Evolutionary conservation across 2,797 vertebrate genomes (phyloP), one percentile per base, ranked within the genome.

Genomic region (Rousettus madagascariensis): DNA sequence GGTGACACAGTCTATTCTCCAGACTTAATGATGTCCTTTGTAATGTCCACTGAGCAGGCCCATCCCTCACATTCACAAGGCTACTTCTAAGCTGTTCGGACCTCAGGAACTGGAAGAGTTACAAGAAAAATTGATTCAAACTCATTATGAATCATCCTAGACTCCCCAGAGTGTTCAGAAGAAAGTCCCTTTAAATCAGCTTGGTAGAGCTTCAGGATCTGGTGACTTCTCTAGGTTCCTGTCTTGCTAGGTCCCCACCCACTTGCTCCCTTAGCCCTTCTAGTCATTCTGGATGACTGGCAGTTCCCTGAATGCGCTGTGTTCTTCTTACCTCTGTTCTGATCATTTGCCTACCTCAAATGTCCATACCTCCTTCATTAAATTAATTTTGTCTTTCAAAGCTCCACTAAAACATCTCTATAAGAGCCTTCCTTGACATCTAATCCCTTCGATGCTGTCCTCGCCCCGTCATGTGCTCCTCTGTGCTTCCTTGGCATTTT

Each of bases 351-450:
- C 36, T 83, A 49, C 26, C 65, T 91, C 55, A 49, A 71, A 68
- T 43, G n/a, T 17, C 16, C n/a, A n/a, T 66, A 41, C 9, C n/a
- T 20, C 46, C 55, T 53, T 86, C 53, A 82, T 90, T 53, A 80
- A 46, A 33, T 89, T 89, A 65, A 88, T 59, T 80, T 69, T 93
- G 33, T 87, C 90, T 90, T 90, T 65, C 69, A 85, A 65, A 78
- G 24, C 13, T 57, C 51, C 65, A 41, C 15, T 28, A 28, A 69
- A 84, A 15, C 65, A 38, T 69, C 33, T 89, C 53, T 75, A 10
- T 19, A 55, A 90, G 74, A 94, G 22, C 59, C 36, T 83, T 80
- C 30, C 30, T 41, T n/a, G 43, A 78, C 26, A 59, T 9, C 55
- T 79, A 3, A 8, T 17, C 5, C 2, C 10, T 33, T 77, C 43